Evolutionary conservation across 2,797 vertebrate genomes (phyloP).

Genomic region (Pipistrellus pipistrellus): DNA sequence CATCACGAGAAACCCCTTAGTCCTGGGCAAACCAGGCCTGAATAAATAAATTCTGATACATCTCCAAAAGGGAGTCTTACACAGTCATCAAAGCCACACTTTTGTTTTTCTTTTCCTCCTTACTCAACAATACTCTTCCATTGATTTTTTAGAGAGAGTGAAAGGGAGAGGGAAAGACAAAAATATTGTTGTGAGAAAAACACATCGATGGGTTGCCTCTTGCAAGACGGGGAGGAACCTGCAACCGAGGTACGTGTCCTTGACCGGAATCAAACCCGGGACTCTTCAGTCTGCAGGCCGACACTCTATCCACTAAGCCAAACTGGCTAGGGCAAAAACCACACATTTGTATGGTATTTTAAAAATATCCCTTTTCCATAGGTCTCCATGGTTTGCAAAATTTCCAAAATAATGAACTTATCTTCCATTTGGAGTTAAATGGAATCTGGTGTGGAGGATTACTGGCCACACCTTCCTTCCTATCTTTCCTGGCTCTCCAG

Average conservation of each 20-base stretch:
- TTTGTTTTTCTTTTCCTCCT: no score
- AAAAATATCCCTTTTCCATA: neutral
- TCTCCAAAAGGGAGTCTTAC: neutral
- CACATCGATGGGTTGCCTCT: no score
- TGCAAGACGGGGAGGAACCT: no score
- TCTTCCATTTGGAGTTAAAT: neutral
- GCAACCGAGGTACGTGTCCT: no score
- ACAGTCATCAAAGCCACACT: neutral
- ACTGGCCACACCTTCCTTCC: neutral
- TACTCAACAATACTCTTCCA: no score
- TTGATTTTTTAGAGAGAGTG: no score
- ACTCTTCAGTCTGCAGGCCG: no score
- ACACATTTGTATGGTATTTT: neutral
- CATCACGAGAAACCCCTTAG: neutral
- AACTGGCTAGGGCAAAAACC: neutral
- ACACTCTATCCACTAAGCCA: no score
- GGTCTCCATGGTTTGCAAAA: neutral
- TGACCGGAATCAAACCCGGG: no score
- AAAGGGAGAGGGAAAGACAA: no score
- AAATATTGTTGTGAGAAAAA: no score
- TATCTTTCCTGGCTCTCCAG: neutral
- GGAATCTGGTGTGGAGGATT: neutral
- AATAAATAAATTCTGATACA: neutral
- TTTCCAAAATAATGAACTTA: conserved; percentile 22
- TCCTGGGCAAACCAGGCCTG: neutral